These are phyloP conservation scores for Heteractis magnifica DNA, from an alignment of 92 coral and sea anemone species.

Conservation along the genomic window DNA sequence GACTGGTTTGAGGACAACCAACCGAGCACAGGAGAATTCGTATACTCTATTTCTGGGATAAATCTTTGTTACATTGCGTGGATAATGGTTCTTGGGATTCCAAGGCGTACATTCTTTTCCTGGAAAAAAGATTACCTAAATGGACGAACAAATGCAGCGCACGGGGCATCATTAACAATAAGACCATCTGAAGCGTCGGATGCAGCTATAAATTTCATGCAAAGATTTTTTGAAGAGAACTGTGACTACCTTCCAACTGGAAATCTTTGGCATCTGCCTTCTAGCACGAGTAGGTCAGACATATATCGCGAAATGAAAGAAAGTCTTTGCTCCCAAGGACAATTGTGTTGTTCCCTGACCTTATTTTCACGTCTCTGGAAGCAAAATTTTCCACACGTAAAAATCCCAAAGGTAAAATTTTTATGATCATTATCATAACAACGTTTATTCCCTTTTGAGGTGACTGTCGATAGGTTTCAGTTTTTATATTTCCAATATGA, in stretches of 20 bases:
- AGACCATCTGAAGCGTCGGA: conserved; percentile 20
- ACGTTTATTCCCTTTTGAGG: no score
- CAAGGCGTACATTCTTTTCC: conserved; percentile 14
- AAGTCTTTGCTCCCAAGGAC: conserved; percentile 44
- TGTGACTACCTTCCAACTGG: conserved; percentile 52
- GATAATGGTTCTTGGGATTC: conserved; percentile 27
- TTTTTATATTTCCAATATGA: no score
- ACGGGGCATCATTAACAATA: conserved; percentile 19
- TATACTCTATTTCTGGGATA: conserved; percentile 32
- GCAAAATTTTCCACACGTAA: conserved; percentile 46
- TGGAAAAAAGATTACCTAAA: conserved; percentile 41
- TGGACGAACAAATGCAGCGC: conserved; percentile 42
- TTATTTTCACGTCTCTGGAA: conserved; percentile 35
- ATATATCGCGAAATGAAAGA: conserved; percentile 44
- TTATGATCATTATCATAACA: no score
- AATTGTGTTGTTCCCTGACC: conserved; percentile 27
- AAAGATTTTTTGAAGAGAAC: conserved; percentile 42
- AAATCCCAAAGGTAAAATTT: conserved; percentile 51
- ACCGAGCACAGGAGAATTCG: conserved; percentile 24
- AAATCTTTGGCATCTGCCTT: conserved; percentile 45
- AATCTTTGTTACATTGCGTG: conserved; percentile 26
- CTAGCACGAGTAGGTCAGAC: conserved; percentile 29
- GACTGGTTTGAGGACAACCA: conserved; percentile 47
- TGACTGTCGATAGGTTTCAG: no score
- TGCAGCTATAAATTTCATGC: conserved; percentile 29